Percentiles rank a stretch among this genome's conserved stretches.
These are phyloP conservation scores for Nymphalis c-album DNA, from an alignment of 2,888 invertebrate species.

Conservation along the genomic window DNA sequence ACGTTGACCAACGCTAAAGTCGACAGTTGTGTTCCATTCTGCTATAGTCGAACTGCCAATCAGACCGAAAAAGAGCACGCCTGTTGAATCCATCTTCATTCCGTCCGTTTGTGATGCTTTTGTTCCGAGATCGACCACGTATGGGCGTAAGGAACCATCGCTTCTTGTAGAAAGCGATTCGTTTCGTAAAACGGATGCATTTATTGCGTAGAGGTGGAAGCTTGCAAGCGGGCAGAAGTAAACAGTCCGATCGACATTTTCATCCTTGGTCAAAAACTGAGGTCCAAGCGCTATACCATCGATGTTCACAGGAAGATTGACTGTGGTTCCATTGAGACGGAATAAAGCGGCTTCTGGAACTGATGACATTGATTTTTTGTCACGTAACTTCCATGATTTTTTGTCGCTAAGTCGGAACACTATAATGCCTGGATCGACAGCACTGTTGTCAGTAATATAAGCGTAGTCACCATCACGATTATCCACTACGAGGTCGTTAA, in stretches of 20 bases:
- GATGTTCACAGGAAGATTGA: constrained; percentile 83
- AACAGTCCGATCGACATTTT: constrained; percentile 74
- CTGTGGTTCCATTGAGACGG: constrained; percentile 81
- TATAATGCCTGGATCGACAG: constrained; percentile 86
- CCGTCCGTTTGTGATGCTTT: constrained; percentile 87
- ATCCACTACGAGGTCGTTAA: constrained; percentile 88
- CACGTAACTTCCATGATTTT: constrained; percentile 86
- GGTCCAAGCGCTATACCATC: constrained; percentile 88
- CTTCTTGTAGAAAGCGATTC: constrained; percentile 66
- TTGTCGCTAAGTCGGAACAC: constrained; percentile 85
- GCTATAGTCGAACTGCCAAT: constrained; percentile 85
- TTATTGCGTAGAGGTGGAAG: constrained; percentile 84
- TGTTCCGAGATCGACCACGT: constrained; percentile 82
- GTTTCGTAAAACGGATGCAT: constrained; percentile 82
- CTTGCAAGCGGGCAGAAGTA: constrained; percentile 87
- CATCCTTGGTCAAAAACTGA: constrained; percentile 64
- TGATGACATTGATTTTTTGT: constrained; percentile 83
- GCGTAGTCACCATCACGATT: constrained; percentile 85
- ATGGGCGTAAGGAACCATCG: constrained; percentile 63
- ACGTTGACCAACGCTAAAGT: constrained; percentile 82
- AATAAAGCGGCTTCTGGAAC: constrained; percentile 81
- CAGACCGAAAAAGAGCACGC: constrained; percentile 86
- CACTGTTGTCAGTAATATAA: constrained; percentile 87
- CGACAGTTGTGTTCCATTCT: constrained; percentile 84
- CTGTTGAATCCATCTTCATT: constrained; percentile 87